Evolutionary conservation across 2,113 vertebrate genomes (phyloP).

Genomic region (Leucoraja erinaceus): DNA sequence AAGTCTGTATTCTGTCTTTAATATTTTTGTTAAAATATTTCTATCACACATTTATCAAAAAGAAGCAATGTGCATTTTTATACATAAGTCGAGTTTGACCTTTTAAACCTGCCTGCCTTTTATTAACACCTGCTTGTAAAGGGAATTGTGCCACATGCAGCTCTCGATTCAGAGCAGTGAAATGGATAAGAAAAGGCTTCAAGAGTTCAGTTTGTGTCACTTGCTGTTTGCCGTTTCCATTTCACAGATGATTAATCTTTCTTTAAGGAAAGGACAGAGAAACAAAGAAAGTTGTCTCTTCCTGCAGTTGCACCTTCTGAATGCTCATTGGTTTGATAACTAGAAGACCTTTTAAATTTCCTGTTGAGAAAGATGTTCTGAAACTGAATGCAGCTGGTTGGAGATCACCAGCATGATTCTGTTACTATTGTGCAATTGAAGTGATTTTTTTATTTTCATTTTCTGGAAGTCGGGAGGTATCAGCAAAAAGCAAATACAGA

Average conservation of each 20-base stretch:
- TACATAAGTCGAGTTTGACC: slow-evolving; percentile 72
- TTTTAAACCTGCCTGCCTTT: slow-evolving; percentile 86
- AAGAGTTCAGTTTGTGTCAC: slow-evolving; percentile 98
- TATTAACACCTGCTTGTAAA: slow-evolving; percentile 99
- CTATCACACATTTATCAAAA: background rate
- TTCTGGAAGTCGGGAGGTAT: slow-evolving; percentile 71
- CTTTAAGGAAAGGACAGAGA: slow-evolving; percentile 96
- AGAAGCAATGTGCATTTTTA: background rate
- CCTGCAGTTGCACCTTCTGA: slow-evolving; percentile 90
- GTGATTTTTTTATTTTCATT: slow-evolving; percentile 67
- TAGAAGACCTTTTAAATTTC: slow-evolving; percentile 99
- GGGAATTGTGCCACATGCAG: slow-evolving; percentile 72
- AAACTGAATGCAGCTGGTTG: slow-evolving; percentile 98
- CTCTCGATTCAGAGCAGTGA: slow-evolving; percentile 70
- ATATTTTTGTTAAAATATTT: background rate
- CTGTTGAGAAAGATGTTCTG: slow-evolving; percentile 97
- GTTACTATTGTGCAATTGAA: slow-evolving; percentile 99
- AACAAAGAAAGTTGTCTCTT: slow-evolving; percentile 87
- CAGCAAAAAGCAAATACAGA: slow-evolving; percentile 73
- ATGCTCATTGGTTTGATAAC: slow-evolving; percentile 88
- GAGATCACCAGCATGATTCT: slow-evolving; percentile 95
- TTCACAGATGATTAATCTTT: slow-evolving; percentile 99
- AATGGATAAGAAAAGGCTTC: slow-evolving; percentile 97
- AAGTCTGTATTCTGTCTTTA: background rate
- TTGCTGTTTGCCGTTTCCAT: slow-evolving; percentile 99